Base-by-base conservation (phyloP, 2,888 invertebrate genomes). In the Caenorhabditis parvicauda region DNA sequence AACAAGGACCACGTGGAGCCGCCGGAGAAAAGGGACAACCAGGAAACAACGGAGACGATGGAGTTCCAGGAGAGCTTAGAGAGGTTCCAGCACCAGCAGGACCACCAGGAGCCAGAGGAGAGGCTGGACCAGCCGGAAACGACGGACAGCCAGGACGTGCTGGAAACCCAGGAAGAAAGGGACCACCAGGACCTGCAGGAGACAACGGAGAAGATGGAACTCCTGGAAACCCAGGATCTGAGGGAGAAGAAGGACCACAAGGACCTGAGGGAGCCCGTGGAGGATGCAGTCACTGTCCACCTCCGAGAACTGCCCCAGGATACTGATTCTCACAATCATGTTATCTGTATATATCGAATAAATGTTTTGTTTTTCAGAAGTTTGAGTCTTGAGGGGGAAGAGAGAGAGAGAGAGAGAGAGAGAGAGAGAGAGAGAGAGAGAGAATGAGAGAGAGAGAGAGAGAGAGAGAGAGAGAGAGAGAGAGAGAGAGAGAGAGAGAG, bases 241-340 rank as follows among this genome's bases (percentile, higher is more conserved):
- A 59, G 19, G 64, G 64, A 50, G 55, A 50, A 22, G 44, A 47
- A 12, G 64, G 64, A 51, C 43, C 56, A 12, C 56, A 48, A 22
- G 64, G 64, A 44, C 24, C 54, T 1, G 0, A 42, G 22, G 62
- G 62, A 22, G 51, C 38, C 2, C n/a, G 37, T 0, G 62, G 62
- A 19, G 62, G 58, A 32, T 62, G 62, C 43, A 54, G 50, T 1
- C 68, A 69, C 51, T 69, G 68, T 19, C 68, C 68, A 52, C 68
- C 68, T 19, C 68, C 69, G 25, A 61, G 69, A 57, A 69, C 69
- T 50, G 69, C 69, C 22, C 69, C 69, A 9, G 69, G 69, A 57
- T 69, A 69, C 25, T 12, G 5, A 24, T 25, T 44, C 14, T 24
- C 24, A 19, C 17, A 24, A 24, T 44, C 22, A 5, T 39, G 29